Evolutionary conservation across 2,888 invertebrate genomes (phyloP), one percentile per base, ranked within the genome.

Genomic region (Drosophila kokeensis): DNA sequence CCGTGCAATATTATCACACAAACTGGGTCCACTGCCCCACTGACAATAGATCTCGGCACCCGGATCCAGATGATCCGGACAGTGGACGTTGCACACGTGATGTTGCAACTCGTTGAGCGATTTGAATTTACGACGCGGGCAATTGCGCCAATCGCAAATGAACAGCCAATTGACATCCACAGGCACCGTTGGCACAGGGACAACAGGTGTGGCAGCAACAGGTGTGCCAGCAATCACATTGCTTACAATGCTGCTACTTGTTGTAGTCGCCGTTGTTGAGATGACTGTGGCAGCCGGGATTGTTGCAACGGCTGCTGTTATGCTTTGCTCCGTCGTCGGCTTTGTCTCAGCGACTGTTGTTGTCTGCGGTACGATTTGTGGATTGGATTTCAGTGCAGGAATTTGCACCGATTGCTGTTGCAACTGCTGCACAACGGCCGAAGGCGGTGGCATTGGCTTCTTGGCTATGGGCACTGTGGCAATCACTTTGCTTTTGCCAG

Each of bases 111-210:
- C 96, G 59, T 96, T 94, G 0, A 97, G 95, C 38, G 95, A 96
- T 86, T 95, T 94, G 92, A 97, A 97, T 91, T 96, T 95, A 83
- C 96, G 96, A 94, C 95, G 94, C 61, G 94, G 95, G 93, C 99
- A 99, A 29, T 97, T 97, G 66, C 96, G 95, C 99, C 99, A 99
- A 92, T 99, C 99, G 92, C 99, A 99, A 62, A 98, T 94, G 93
- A 94, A 96, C 0, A 96, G 94, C 79, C 93, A 93, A 69, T 92
- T 92, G 0, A 88, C 87, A 66, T 93, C 93, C 0, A 91, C 76
- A 11, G 89, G 75, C 38, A 90, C 92, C 4, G 90, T 2, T 15
- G 45, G 24, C 24, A 24, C 62, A 13, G 58, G 32, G 1, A 45
- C 63, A 1, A 55, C 45, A 2, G 66, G 36, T 24, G 69, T 10